These are phyloP conservation scores for Herpetotheres cachinnans DNA, from an alignment of 2,113 vertebrate genomes.

Conservation along the genomic window DNA sequence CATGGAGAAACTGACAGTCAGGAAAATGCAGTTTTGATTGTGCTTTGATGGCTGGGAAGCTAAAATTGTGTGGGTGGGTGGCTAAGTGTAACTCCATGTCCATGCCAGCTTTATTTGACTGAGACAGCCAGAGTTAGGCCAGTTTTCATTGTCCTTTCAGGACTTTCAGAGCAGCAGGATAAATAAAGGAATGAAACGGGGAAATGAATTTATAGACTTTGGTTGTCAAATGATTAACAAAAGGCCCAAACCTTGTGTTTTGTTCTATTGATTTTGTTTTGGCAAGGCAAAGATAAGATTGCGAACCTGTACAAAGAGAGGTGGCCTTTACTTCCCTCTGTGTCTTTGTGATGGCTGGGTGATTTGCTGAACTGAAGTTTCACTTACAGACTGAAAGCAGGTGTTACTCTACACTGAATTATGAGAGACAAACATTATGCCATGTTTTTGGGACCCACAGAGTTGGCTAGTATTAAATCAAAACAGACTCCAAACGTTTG, in stretches of 20 bases:
- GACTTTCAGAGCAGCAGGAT: slow-evolving; percentile 42
- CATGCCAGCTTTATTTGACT: slow-evolving; percentile 50
- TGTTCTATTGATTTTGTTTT: slow-evolving; percentile 56
- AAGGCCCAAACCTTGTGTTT: slow-evolving; percentile 37
- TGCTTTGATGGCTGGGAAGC: slow-evolving; percentile 60
- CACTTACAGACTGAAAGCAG: slow-evolving; percentile 23
- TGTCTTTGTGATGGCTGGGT: slow-evolving; percentile 7
- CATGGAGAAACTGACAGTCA: slow-evolving; percentile 56
- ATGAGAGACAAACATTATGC: neutral
- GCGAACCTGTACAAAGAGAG: slow-evolving; percentile 34
- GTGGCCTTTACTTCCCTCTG: slow-evolving; percentile 8
- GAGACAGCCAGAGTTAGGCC: slow-evolving; percentile 29
- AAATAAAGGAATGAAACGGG: slow-evolving; percentile 44
- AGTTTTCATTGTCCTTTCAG: slow-evolving; percentile 30
- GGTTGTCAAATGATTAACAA: slow-evolving; percentile 55
- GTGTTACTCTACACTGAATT: neutral
- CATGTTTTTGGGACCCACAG: neutral
- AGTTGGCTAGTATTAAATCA: neutral
- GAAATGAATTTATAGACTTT: slow-evolving; percentile 59
- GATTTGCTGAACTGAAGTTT: slow-evolving; percentile 20
- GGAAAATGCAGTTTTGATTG: slow-evolving; percentile 60
- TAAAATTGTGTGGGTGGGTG: slow-evolving; percentile 61
- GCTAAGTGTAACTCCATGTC: slow-evolving; percentile 24
- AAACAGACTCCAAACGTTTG: neutral
- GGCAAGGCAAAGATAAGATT: slow-evolving; percentile 45